phyloP scores from a whole-genome alignment of 1,140 invertebrate species.

The Drosophila sulfurigaster region DNA sequence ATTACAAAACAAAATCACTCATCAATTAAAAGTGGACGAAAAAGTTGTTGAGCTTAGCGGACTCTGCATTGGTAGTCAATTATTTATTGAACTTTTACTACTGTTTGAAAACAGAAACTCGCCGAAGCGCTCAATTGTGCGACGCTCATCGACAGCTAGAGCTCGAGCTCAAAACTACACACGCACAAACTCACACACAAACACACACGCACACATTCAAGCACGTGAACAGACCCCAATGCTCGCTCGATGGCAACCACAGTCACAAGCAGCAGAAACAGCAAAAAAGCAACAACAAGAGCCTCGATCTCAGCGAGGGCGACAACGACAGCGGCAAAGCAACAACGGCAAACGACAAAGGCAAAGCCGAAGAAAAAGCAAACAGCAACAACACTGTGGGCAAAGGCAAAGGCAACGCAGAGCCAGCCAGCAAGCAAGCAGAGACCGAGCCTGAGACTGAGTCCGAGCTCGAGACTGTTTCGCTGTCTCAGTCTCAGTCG shows the following conservation, averaged over 20 bases:
- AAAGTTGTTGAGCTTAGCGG: slow-evolving; percentile 29
- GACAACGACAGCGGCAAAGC: slow-evolving; percentile 7
- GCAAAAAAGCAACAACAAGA: slow-evolving; percentile 27
- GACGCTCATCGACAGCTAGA: slow-evolving; percentile 25
- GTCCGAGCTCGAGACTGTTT: slow-evolving; percentile 41
- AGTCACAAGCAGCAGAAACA: slow-evolving; percentile 49
- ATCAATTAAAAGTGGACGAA: slow-evolving; percentile 54
- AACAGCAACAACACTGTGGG: neutral
- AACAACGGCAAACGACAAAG: slow-evolving; percentile 36
- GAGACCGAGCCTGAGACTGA: slow-evolving; percentile 43
- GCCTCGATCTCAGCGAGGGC: neutral
- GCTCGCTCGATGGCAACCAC: slow-evolving; percentile 54
- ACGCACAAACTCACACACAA: neutral
- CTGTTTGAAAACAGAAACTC: slow-evolving; percentile 55
- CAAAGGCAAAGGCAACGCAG: slow-evolving; percentile 24
- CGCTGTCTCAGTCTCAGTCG: slow-evolving; percentile 67
- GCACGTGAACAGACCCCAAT: slow-evolving; percentile 31
- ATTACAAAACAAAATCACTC: slow-evolving; percentile 67
- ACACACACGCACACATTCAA: slow-evolving; percentile 14
- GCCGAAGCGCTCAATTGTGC: slow-evolving; percentile 65
- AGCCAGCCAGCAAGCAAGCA: no score
- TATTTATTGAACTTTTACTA: slow-evolving; percentile 81
- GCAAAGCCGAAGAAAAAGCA: slow-evolving; percentile 20
- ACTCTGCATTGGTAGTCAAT: slow-evolving; percentile 68
- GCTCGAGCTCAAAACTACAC: slow-evolving; percentile 15